Evolutionary conservation across 2,113 vertebrate species (phyloP), one percentile per base, ranked within the genome.

Genomic region (Orcinus orca): DNA sequence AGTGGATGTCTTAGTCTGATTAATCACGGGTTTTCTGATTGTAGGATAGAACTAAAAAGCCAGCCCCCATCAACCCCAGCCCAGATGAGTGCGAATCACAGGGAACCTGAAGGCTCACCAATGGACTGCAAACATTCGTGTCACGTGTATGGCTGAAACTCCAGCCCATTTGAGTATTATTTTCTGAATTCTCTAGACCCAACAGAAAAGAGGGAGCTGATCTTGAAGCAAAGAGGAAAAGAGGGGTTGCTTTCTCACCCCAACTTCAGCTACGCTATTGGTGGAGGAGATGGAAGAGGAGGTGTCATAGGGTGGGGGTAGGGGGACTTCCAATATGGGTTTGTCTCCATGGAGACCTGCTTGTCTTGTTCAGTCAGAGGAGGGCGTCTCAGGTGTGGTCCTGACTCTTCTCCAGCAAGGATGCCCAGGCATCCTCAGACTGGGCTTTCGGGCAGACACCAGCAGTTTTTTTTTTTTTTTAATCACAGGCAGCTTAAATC

Each of bases 101-200:
- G 41, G 79, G 36, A 65, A 71, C 5, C 2, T 53, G 60, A 21
- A 55, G 25, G 9, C 9, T 41, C n/a, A 13, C 2, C 4, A 21
- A 15, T 33, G 6, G 53, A 33, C 36, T 11, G 4, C 33, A 31
- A 31, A 90, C 74, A 47, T 29, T 11, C 14, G 1, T 53, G 76
- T 79, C 76, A 63, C 9, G 3, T 29, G 47, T 20, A 5, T 25
- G 14, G 33, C 83, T 17, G 10, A 84, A 93, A 44, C 1, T 9
- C 36, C 63, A 91, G 63, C 38, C 38, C 26, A 2, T 36, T 29
- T 79, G 36, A 2, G 5, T 80, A 55, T 15, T 31, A 26, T 70
- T 63, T 87, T 87, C n/a, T 47, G 21, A 76, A 38, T 63, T 77
- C 55, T 86, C 38, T 71, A 74, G 76, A 90, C 14, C 23, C 55